phyloP scores from a whole-genome alignment of 2,797 vertebrate genomes.

The Sebastes diaconus region DNA sequence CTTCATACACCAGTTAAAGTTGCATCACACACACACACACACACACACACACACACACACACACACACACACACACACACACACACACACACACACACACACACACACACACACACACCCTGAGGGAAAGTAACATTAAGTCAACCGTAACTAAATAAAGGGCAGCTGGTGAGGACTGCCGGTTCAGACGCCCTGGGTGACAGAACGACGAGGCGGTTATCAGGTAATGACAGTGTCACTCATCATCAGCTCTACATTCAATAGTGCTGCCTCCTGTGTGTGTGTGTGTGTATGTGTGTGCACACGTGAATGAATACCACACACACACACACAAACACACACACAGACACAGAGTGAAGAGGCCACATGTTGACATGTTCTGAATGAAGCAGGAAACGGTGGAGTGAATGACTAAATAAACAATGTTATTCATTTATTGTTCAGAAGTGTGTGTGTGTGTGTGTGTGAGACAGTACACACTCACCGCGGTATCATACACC shows the following conservation, averaged over 20 bases:
- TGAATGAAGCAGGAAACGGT: conserved; percentile 28
- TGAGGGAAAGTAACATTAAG: neutral
- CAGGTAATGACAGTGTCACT: conserved; percentile 48
- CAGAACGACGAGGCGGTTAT: neutral
- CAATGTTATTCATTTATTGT: conserved; percentile 2
- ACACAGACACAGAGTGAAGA: neutral
- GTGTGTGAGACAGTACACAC: neutral
- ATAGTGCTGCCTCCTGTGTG: neutral
- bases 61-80: too few species aligned
- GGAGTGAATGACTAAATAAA: neutral
- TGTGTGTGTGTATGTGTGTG: conserved; percentile 5
- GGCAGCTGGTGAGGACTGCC: conserved; percentile 25
- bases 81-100: neutral
- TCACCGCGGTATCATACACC: neutral
- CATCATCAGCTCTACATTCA: conserved; percentile 29
- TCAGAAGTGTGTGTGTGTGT: neutral
- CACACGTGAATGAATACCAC: neutral
- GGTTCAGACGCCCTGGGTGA: neutral
- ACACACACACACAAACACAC: neutral
- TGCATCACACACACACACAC: neutral
- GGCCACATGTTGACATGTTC: neutral
- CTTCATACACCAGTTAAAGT: neutral
- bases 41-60: neutral
- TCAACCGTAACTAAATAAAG: conserved; percentile 44
- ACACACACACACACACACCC: neutral